These are phyloP conservation scores for Periophthalmus modestus DNA, from an alignment of 2,113 vertebrate species.

Conservation along the genomic window DNA sequence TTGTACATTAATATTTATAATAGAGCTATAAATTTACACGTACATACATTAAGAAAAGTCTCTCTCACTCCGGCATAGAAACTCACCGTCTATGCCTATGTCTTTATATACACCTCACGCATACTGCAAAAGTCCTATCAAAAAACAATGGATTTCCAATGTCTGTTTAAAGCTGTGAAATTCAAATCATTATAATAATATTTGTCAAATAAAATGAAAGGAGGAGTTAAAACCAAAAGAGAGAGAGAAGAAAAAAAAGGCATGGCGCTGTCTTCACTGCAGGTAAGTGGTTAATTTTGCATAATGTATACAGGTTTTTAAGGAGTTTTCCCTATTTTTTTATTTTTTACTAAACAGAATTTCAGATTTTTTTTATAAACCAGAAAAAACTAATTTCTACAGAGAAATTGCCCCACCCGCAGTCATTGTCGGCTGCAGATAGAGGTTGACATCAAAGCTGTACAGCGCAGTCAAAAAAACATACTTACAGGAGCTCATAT, in stretches of 20 bases:
- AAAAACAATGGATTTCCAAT: conserved; percentile 87
- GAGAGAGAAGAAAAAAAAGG: conserved; percentile 76
- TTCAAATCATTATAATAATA: conserved; percentile 55
- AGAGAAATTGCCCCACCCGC: conserved; percentile 85
- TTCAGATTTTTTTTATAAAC: conserved; percentile 85
- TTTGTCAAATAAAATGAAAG: conserved; percentile 24
- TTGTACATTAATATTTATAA: conserved; percentile 86
- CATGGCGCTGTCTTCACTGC: conserved; percentile 84
- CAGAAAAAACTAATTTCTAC: conserved; percentile 89
- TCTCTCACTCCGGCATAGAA: conserved; percentile 57
- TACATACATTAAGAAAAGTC: conserved; percentile 77
- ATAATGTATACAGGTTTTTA: conserved; percentile 88
- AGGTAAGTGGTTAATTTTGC: conserved; percentile 88
- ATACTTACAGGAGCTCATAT: conserved; percentile 94
- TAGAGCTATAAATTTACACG: conserved; percentile 85
- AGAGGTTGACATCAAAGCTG: conserved; percentile 89
- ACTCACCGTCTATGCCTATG: conserved; percentile 64
- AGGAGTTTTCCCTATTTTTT: conserved; percentile 75
- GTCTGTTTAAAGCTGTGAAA: conserved; percentile 87
- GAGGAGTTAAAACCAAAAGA: conserved; percentile 39
- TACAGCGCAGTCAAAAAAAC: conserved; percentile 91
- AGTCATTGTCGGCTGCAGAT: conserved; percentile 84
- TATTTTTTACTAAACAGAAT: conserved; percentile 88
- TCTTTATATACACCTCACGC: conserved; percentile 68
- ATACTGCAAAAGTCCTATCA: conserved; percentile 79